A percentile compares a stretch with the other conserved stretches of the same genome.
phyloP scores from a whole-genome alignment of 2,797 vertebrate species.

The Esox lucius region DNA sequence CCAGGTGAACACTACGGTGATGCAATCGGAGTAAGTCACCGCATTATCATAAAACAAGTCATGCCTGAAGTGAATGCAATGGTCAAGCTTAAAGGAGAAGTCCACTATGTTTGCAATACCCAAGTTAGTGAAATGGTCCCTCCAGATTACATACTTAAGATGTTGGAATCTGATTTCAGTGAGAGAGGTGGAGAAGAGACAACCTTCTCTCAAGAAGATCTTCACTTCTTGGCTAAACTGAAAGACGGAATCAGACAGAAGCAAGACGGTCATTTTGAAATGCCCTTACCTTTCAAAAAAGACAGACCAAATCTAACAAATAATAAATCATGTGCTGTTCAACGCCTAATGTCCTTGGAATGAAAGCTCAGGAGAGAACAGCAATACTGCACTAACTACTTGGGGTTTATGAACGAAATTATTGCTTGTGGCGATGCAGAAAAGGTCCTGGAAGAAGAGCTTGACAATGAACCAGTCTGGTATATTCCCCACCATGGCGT shows the following conservation, averaged over 20 bases:
- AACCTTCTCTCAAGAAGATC: neutral
- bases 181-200: neutral
- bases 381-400: slow-evolving; percentile 19
- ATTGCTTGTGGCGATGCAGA: slow-evolving; percentile 20
- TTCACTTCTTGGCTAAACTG: neutral
- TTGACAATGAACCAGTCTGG: slow-evolving; percentile 12
- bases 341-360: slow-evolving; percentile 8
- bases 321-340: slow-evolving; percentile 12
- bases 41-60: slow-evolving; percentile 6
- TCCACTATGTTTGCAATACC: neutral
- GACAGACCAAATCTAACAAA: slow-evolving; percentile 11
- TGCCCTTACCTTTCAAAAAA: slow-evolving; percentile 9
- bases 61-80: neutral
- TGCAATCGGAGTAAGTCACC: slow-evolving; percentile 8
- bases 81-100: slow-evolving; percentile 8
- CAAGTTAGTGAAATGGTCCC: slow-evolving; percentile 5
- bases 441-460: slow-evolving; percentile 4
- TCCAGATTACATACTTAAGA: neutral
- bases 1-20: neutral
- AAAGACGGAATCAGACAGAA: neutral
- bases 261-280: neutral
- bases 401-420: slow-evolving; percentile 16
- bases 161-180: slow-evolving; percentile 3
- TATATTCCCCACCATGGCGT: slow-evolving; percentile 24
- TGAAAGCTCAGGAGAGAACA: slow-evolving; percentile 13